Evolutionary conservation across 2,113 vertebrate genomes (phyloP), one percentile per base, ranked within the genome.

Genomic region (Machaerirhynchus nigripectus): DNA sequence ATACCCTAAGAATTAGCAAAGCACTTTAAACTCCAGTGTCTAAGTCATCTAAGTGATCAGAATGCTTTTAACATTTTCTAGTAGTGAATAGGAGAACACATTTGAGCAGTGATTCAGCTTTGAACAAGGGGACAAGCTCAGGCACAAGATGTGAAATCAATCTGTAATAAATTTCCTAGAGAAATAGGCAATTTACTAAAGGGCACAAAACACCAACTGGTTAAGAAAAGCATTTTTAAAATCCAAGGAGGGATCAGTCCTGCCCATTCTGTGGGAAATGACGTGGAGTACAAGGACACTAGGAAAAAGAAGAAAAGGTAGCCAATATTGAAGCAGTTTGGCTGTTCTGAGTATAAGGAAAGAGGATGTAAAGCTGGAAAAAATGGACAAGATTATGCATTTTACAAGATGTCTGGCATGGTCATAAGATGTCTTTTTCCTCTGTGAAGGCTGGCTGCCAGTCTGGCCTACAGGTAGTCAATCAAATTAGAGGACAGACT

Each of bases 61-160:
- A 68, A 95, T 56, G 31, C 40, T 46, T 87, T 68, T 27, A 73
- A 4, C 15, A 4, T 93, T 91, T 90, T 85, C 78, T 73, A 11
- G 49, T 33, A 76, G n/a, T 55, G 61, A 71, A 68, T 2, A 1
- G 42, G 46, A 87, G 37, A 73, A 10, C 20, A 64, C 44, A 53
- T 80, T 53, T 94, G 63, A 68, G 60, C 30, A 75, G 80, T 21
- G 56, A 81, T 74, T 84, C 76, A 59, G 44, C 65, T 82, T 68
- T 78, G 82, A 90, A 60, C 28, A 60, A 76, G 50, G 30, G 81
- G 28, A 27, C 33, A 82, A 93, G 75, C 44, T 55, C 65, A 83
- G 59, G 6, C 57, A 73, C 53, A 87, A 85, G 65, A 82, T 71
- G 22, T 90, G 85, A 94, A 94, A 94, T 87, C 74, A 93, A 85